Evolutionary conservation across 2,888 invertebrate species (phyloP).

Genomic region (Clunio marinus): DNA sequence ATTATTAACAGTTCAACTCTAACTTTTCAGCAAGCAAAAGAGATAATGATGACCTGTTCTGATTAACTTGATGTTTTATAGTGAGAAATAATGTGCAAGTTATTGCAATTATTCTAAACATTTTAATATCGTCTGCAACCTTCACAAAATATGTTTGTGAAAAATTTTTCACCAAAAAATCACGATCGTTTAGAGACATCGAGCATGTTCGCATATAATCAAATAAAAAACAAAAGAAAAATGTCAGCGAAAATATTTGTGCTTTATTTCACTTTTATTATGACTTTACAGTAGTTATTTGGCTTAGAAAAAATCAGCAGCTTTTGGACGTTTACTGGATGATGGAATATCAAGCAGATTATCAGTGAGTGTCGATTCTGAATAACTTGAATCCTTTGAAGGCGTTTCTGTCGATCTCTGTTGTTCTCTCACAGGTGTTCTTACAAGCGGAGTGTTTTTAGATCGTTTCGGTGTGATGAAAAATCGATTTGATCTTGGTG

Average conservation of each 20-base stretch:
- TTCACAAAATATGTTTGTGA: conserved; percentile 12
- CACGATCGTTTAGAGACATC: neutral
- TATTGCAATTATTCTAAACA: conserved; percentile 38
- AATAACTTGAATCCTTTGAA: conserved; percentile 39
- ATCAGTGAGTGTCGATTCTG: conserved; percentile 65
- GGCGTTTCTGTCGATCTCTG: conserved; percentile 42
- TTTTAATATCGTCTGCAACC: conserved; percentile 1
- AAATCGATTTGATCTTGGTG: conserved; percentile 43
- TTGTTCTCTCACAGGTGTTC: conserved; percentile 53
- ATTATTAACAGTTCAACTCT: neutral
- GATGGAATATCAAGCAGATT: conserved; percentile 78
- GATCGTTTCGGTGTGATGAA: conserved; percentile 41
- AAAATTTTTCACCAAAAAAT: conserved; percentile 10
- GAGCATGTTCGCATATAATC: too few species aligned
- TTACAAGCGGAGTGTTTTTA: conserved; percentile 45
- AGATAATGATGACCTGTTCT: neutral
- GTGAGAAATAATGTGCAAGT: conserved; percentile 9
- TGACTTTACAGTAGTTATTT: too few species aligned
- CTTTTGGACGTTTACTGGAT: conserved; percentile 64
- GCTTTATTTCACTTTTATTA: too few species aligned
- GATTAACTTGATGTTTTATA: conserved; percentile 22
- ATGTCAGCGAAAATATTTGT: neutral
- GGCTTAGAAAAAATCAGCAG: conserved; percentile 71
- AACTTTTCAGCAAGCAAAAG: neutral
- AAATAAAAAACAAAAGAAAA: too few species aligned